Percentiles rank a stretch among this genome's conserved stretches.
These are phyloP conservation scores for Zaprionus kolodkinae DNA, from an alignment of 1,140 invertebrate genomes.

Conservation along the genomic window DNA sequence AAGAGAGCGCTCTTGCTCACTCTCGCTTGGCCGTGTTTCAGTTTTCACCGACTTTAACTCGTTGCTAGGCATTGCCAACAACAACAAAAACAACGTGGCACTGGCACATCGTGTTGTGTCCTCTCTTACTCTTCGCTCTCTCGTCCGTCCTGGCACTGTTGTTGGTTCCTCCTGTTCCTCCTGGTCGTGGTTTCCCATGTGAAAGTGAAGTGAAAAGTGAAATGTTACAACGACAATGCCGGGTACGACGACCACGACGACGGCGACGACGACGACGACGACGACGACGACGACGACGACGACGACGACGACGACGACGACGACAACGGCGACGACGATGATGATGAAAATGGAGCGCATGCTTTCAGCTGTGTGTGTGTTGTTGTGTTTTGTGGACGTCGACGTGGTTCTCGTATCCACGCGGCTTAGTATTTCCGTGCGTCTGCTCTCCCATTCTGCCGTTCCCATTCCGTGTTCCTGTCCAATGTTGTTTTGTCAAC, in stretches of 20 bases:
- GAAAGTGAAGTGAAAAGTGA: constrained; percentile 84
- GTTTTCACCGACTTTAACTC: constrained; percentile 79
- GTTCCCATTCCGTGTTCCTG: constrained; percentile 28
- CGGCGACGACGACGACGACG: constrained; percentile 11
- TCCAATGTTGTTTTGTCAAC: constrained; percentile 43
- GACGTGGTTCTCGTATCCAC: constrained; percentile 42
- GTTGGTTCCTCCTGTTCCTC: constrained; percentile 43
- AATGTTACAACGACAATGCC: constrained; percentile 73
- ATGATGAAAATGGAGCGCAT: constrained; percentile 49
- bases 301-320: constrained; percentile 22
- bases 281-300: constrained; percentile 14
- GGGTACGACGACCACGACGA: constrained; percentile 42
- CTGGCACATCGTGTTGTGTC: constrained; percentile 13
- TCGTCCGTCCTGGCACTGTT: constrained; percentile 30
- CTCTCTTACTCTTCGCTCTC: constrained; percentile 32
- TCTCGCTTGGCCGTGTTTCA: constrained; percentile 75
- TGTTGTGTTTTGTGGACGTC: constrained; percentile 1
- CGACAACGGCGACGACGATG: constrained; percentile 9
- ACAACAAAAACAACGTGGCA: constrained; percentile 38
- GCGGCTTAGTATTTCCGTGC: constrained; percentile 60
- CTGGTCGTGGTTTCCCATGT: constrained; percentile 58
- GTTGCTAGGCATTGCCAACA: constrained; percentile 62
- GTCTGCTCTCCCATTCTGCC: constrained; percentile 22
- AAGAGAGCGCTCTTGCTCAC: constrained; percentile 60
- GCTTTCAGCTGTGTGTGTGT: constrained; percentile 33